Conservation (phyloP, 2,888 invertebrate species). For the Trachelus iudaicus region DNA sequence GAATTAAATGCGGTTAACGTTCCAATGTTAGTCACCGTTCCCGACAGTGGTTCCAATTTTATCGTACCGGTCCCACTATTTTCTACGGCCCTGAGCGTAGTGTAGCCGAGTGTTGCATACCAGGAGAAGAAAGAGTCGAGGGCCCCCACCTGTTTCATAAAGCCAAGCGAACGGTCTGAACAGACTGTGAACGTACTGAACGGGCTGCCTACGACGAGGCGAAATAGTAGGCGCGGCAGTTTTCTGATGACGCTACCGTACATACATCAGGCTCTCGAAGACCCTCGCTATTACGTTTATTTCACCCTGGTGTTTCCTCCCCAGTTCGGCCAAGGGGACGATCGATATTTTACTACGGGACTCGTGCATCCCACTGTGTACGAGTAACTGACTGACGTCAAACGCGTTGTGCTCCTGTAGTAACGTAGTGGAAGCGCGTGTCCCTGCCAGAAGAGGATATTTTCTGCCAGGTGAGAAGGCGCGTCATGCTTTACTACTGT, state of each 20-base stretch:
- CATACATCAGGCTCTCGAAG: background rate
- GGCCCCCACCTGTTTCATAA: constrained; percentile 57
- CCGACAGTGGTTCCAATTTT: background rate
- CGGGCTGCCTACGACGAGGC: constrained; percentile 19
- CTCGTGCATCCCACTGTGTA: background rate
- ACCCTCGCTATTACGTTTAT: background rate
- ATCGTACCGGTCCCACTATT: background rate
- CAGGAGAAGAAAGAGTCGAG: constrained; percentile 12
- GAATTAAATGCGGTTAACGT: background rate
- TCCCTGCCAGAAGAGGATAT: background rate
- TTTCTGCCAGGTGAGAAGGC: background rate
- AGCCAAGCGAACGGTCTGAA: constrained; percentile 17
- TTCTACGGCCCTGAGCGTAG: constrained; percentile 32
- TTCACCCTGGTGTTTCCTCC: background rate
- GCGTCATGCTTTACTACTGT: background rate
- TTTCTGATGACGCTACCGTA: constrained; percentile 47
- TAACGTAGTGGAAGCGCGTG: background rate
- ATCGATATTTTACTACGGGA: background rate
- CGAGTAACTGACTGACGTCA: background rate
- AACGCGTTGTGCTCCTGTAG: background rate
- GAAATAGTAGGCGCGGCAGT: constrained; percentile 55
- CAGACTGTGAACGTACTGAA: constrained; percentile 21
- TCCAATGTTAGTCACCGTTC: background rate
- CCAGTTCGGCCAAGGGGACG: background rate
- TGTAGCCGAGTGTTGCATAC: constrained; percentile 36